Conservation (phyloP, 2,113 vertebrate genomes). For the Podarcis cretensis region DNA sequence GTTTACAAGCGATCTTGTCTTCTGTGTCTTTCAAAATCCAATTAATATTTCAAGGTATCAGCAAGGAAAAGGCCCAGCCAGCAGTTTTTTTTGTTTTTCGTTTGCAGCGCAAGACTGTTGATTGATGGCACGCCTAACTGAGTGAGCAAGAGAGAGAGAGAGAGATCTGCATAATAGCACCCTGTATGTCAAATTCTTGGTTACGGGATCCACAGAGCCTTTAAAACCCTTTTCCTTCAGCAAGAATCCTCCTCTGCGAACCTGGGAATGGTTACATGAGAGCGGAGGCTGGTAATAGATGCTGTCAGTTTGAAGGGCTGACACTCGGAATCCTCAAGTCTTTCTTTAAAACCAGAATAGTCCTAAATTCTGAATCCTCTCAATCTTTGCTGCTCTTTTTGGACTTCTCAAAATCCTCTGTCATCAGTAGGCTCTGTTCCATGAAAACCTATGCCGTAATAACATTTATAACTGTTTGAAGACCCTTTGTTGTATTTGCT, state of each 20-base stretch:
- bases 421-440: too few species aligned
- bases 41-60: neutral
- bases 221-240: neutral
- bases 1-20: neutral
- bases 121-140: neutral
- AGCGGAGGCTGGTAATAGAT: neutral
- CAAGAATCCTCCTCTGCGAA: accelerated
- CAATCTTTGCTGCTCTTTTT: neutral
- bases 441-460: too few species aligned
- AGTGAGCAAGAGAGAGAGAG: neutral
- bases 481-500: too few species aligned
- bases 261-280: neutral
- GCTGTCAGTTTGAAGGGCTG: accelerated
- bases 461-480: too few species aligned
- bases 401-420: neutral
- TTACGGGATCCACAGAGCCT: neutral
- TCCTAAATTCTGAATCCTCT: neutral
- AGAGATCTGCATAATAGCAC: neutral
- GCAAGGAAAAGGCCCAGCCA: neutral
- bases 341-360: neutral
- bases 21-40: neutral
- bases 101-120: neutral
- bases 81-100: neutral
- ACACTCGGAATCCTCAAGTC: neutral
- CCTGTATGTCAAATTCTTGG: neutral